A percentile compares a stretch with the other conserved stretches of the same genome.
phyloP scores from a whole-genome alignment of 1,140 invertebrate species.

The Drosophila sp. region DNA sequence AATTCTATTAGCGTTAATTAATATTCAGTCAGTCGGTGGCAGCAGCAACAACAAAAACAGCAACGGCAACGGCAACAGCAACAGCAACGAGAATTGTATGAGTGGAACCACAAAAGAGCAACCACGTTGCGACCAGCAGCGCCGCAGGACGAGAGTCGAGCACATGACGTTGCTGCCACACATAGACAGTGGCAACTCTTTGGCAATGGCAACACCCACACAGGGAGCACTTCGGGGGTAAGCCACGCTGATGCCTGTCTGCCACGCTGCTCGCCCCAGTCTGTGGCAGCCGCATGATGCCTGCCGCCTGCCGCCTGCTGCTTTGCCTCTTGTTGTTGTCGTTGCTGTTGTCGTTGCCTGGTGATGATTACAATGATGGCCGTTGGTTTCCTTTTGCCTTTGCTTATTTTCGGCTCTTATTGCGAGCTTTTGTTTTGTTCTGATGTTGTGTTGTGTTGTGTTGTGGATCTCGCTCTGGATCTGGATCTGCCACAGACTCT shows the following conservation, averaged over 20 bases:
- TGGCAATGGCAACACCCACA: constrained; percentile 23
- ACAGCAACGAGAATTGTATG: neutral
- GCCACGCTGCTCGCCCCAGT: constrained; percentile 22
- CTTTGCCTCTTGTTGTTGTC: constrained; percentile 32
- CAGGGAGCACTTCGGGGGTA: constrained; percentile 41
- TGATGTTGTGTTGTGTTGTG: no score
- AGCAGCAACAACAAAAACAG: constrained; percentile 19
- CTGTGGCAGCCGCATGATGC: constrained; percentile 32
- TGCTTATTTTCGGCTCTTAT: constrained; percentile 67
- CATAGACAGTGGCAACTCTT: constrained; percentile 30
- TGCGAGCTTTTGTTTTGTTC: constrained; percentile 75
- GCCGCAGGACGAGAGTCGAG: constrained; percentile 34
- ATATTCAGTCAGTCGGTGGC: constrained; percentile 64
- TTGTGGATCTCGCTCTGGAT: no score
- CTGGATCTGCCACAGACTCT: constrained; percentile 29
- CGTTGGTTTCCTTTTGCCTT: constrained; percentile 70
- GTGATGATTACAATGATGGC: constrained; percentile 82
- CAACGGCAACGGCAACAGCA: constrained; percentile 12
- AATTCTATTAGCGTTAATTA: constrained; percentile 81
- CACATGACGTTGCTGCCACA: constrained; percentile 29
- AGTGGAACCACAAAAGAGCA: constrained; percentile 54
- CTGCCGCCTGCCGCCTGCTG: constrained; percentile 39
- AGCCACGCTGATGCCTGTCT: constrained; percentile 53
- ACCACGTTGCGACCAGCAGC: constrained; percentile 50
- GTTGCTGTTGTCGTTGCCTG: constrained; percentile 59